Base-by-base conservation (phyloP, 2,888 invertebrate genomes). In the Ashinkailepas kermadecensis region DNA sequence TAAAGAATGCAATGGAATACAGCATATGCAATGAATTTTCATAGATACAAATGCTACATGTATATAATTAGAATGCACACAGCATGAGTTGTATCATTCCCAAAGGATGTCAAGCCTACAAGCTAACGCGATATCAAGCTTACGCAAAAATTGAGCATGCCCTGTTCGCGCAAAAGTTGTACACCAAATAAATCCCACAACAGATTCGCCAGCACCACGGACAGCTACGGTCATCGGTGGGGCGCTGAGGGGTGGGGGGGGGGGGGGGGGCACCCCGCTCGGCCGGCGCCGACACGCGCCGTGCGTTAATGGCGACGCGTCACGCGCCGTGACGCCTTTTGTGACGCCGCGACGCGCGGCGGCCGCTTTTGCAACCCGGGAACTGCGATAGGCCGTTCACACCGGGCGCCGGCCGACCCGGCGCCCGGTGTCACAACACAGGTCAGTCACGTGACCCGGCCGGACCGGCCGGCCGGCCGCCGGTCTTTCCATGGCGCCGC, bases 321-420 rank as follows among this genome's bases (percentile, higher is more conserved):
- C 70, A 70, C 39, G 39, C 70, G 39, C 39, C 70, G 70, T 13
- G 15, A 39, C 70, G 70, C 70, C 67, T 67, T 70, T 70, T 70
- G 70, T 70, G 70, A 70, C 70, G 39, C 39, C 39, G 39, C 39
- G 39, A 39, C 39, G 39, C 39, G 70, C 39, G 39, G 70, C 70
- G 70, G n/a, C 62, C 39, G 70, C 39, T 70, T 25, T 70, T 70
- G 70, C 70, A 70, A 70, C 70, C 18, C 18, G 12, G 70, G 15
- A 6, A 39, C 70, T 13, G 70, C 64, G n/a, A n/a, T 7, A n/a
- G 39, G 39, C 12, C 25, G 70, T 70, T 70, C 70, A 70, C 70
- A 15, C 39, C 11, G 39, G 70, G 39, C 70, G 70, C 70, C 70
- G 23, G 65, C 65, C 62, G 70, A 39, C 39, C 39, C 39, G 39